These are phyloP conservation scores for Lacanobia wlatinum DNA, from an alignment of 2,888 invertebrate species.

Conservation along the genomic window DNA sequence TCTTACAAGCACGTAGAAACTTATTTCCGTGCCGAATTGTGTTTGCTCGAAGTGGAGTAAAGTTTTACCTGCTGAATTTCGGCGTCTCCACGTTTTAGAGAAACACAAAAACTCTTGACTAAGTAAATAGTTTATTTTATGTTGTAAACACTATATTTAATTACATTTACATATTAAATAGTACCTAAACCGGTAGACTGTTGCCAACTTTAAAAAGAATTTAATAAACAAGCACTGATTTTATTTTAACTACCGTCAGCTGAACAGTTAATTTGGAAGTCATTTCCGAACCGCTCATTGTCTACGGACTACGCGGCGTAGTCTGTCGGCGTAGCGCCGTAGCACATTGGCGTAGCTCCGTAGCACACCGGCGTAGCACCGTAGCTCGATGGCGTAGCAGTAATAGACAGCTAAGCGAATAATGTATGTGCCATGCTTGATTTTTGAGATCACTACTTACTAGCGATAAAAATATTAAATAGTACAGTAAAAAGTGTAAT, in stretches of 20 bases:
- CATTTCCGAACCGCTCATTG: neutral
- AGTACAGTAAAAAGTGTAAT: neutral
- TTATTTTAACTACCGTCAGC: neutral
- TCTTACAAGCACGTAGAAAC: neutral
- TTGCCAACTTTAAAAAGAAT: conserved; percentile 2
- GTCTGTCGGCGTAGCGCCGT: neutral
- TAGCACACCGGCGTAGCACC: conserved; percentile 1
- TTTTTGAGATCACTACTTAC: neutral
- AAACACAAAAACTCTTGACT: neutral
- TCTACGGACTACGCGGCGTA: conserved; percentile 32
- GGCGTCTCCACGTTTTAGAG: neutral
- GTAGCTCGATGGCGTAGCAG: conserved; percentile 22
- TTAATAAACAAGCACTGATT: neutral
- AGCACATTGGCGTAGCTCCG: conserved; percentile 2
- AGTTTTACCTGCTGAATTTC: neutral
- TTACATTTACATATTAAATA: neutral
- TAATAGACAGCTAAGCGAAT: conserved; percentile 1
- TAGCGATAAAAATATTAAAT: neutral
- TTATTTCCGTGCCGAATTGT: neutral
- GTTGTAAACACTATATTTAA: neutral
- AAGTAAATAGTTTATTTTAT: neutral
- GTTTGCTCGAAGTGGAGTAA: conserved; percentile 2
- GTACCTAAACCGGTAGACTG: neutral
- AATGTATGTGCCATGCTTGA: conserved; percentile 2
- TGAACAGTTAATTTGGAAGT: neutral